Evolutionary conservation across 2,888 invertebrate species (phyloP).

Genomic region (Bombylius discolor): DNA sequence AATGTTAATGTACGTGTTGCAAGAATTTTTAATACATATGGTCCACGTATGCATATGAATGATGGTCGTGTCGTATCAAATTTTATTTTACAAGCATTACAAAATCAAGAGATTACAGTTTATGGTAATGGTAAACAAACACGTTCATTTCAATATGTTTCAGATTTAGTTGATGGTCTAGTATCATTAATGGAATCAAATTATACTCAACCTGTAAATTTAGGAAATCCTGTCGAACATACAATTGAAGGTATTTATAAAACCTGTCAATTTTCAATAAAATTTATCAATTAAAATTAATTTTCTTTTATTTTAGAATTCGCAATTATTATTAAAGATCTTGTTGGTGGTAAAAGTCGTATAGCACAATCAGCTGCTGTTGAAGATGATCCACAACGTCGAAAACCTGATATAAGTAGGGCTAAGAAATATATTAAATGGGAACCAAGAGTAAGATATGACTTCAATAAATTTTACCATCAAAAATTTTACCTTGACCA

Average conservation of each 20-base stretch:
- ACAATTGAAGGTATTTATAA: constrained; percentile 63
- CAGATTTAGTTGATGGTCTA: constrained; percentile 91
- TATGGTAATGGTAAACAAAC: constrained; percentile 84
- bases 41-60: constrained; percentile 97
- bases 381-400: constrained; percentile 90
- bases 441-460: constrained; percentile 66
- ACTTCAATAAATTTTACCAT: too few species aligned
- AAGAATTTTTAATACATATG: constrained; percentile 97
- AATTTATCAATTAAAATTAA: neutral
- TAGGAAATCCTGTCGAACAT: constrained; percentile 97
- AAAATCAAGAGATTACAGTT: constrained; percentile 88
- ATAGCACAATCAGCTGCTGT: constrained; percentile 75
- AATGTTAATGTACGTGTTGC: constrained; percentile 91
- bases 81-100: constrained; percentile 92
- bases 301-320: constrained; percentile 50
- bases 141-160: constrained; percentile 95
- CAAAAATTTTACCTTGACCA: too few species aligned
- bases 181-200: constrained; percentile 87
- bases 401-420: constrained; percentile 84
- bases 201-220: constrained; percentile 83
- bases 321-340: constrained; percentile 68
- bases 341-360: constrained; percentile 75
- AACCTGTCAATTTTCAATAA: neutral
- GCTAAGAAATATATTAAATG: constrained; percentile 77
- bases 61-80: constrained; percentile 98